A percentile compares a stretch with the other conserved stretches of the same genome.
phyloP scores from a whole-genome alignment of 1,140 invertebrate species.

The Lasaia peninsularis region DNA sequence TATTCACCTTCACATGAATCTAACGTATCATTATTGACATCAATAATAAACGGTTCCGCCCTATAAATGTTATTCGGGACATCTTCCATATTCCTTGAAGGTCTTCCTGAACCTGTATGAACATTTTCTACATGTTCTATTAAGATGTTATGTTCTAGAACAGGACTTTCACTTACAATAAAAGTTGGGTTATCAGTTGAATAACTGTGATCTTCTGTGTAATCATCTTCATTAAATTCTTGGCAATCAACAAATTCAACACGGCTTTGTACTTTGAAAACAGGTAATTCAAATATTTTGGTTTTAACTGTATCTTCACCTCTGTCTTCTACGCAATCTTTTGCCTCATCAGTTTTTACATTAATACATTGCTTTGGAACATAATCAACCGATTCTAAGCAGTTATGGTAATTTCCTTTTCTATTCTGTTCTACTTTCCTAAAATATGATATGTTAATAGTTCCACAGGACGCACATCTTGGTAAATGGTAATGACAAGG shows the following conservation, averaged over 20 bases:
- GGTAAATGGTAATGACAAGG: conserved; percentile 67
- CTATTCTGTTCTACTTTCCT: conserved; percentile 32
- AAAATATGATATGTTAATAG: conserved; percentile 36
- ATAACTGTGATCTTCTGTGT: conserved; percentile 50
- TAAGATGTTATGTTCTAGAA: conserved; percentile 1
- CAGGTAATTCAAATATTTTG: conserved; percentile 35
- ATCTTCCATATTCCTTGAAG: conserved; percentile 15
- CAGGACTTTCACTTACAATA: conserved; percentile 31
- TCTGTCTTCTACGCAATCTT: neutral
- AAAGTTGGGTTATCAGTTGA: conserved; percentile 46
- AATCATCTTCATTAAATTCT: conserved; percentile 67
- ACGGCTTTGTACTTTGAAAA: conserved; percentile 39
- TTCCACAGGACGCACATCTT: conserved; percentile 45
- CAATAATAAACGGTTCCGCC: conserved; percentile 26
- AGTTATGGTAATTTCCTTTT: conserved; percentile 23
- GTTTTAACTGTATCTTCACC: conserved; percentile 34
- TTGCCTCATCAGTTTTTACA: conserved; percentile 15
- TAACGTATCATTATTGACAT: conserved; percentile 31
- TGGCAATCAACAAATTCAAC: conserved; percentile 62
- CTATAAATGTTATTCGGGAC: conserved; percentile 20
- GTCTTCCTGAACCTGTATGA: conserved; percentile 9
- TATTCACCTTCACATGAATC: conserved; percentile 58
- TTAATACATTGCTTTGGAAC: conserved; percentile 40
- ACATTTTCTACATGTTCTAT: neutral
- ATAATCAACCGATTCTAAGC: conserved; percentile 45